Percentiles rank a stretch among this genome's conserved stretches.
phyloP scores from a whole-genome alignment of 2,797 vertebrate genomes.

The Eidolon dupreanum region DNA sequence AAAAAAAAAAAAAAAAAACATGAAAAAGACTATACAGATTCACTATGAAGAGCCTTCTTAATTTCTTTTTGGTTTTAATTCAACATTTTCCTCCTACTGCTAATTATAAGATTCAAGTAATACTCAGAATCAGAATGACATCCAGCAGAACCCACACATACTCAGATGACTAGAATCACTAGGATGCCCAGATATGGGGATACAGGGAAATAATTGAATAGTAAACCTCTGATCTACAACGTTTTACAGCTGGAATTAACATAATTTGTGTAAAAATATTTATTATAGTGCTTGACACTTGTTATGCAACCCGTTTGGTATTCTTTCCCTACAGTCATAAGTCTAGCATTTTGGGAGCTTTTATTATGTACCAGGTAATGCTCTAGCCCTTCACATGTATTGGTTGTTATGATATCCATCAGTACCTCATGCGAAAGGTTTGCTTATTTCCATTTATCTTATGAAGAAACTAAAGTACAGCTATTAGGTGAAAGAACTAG shows the following conservation, averaged over 20 bases:
- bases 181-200: background rate
- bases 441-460: background rate
- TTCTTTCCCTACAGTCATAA: background rate
- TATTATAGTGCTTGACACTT: background rate
- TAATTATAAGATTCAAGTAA: slow-evolving; percentile 10
- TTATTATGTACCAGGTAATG: background rate
- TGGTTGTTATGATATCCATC: background rate
- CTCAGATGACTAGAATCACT: background rate
- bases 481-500: background rate
- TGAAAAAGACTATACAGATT: background rate
- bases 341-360: background rate
- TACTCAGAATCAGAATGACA: background rate
- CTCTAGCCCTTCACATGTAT: background rate
- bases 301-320: background rate
- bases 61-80: background rate
- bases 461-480: background rate
- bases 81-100: background rate
- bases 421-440: background rate
- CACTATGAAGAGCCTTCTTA: background rate
- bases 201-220: background rate
- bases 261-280: background rate
- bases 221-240: background rate
- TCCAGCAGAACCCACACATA: background rate
- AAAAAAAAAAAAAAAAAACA: background rate
- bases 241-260: background rate